These are phyloP conservation scores for Chloroceryle amazona DNA, from an alignment of 2,797 vertebrate species.

Conservation along the genomic window DNA sequence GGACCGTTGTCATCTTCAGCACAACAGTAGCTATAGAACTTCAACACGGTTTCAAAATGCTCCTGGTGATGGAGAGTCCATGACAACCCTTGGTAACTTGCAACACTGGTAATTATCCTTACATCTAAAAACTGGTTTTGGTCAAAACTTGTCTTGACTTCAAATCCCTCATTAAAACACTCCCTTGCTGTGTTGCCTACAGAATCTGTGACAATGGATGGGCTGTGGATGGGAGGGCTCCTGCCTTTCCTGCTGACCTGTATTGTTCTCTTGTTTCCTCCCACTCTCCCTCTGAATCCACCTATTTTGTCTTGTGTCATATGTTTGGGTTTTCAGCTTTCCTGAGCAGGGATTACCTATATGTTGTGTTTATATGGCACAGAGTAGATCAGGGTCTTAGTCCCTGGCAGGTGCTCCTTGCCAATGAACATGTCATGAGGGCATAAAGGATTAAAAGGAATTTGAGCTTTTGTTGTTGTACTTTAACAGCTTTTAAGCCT, in stretches of 20 bases:
- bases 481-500: constrained; percentile 38
- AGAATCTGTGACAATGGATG: constrained; percentile 45
- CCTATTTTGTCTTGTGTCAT: constrained; percentile 51
- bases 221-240: constrained; percentile 1
- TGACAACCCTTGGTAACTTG: not conserved
- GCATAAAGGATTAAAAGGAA: constrained; percentile 35
- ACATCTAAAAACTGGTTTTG: constrained; percentile 35
- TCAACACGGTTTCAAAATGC: not conserved
- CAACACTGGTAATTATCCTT: constrained; percentile 2
- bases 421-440: not conserved
- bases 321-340: constrained; percentile 45
- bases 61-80: not conserved
- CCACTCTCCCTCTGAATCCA: constrained; percentile 36
- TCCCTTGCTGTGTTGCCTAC: constrained; percentile 65
- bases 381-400: constrained; percentile 14
- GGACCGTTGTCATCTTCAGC: not conserved
- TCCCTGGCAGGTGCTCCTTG: constrained; percentile 46
- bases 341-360: constrained; percentile 27
- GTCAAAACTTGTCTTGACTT: constrained; percentile 33
- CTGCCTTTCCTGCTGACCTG: constrained; percentile 16
- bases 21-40: not conserved
- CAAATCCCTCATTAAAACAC: constrained; percentile 68
- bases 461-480: constrained; percentile 19
- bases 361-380: not conserved
- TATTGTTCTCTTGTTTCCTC: constrained; percentile 61